Evolutionary conservation across 2,797 vertebrate genomes (phyloP), one percentile per base, ranked within the genome.

Genomic region (Typhlichthys eigenmanni): DNA sequence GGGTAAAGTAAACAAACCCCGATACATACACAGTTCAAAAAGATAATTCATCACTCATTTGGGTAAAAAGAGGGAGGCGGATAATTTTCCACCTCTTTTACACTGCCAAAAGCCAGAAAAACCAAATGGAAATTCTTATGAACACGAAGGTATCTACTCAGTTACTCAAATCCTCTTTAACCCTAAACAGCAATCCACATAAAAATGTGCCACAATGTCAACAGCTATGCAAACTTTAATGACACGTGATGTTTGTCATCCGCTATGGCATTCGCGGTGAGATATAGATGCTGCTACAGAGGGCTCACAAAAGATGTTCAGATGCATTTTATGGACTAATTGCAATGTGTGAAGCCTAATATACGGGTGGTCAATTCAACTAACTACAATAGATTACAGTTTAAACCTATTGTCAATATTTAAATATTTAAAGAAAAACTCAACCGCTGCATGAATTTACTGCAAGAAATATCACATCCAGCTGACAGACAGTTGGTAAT

Each of bases 1-100:
- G 66, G 54, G 62, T 79, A 85, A 88, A 82, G 79, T 76, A 81
- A 88, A 86, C 81, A 84, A 73, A 66, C 56, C 38, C 43, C 1
- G 8, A 74, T 66, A 85, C 72, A 69, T 17, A 69, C 67, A 69
- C 67, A 29, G 24, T 29, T 29, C 24, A 24, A 1, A 48, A 12
- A 69, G 68, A 73, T 52, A 24, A 85, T 87, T 71, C 62, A 85
- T 86, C 76, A 77, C 57, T 16, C 60, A 68, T 68, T 78, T 47
- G 56, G 46, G 32, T 56, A 75, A 13, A 19, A 68, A 38, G 49
- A 7, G 5, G 34, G 34, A 38, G 8, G 5, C 8, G 4, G 24
- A 29, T 71, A 69, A 58, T 62, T 66, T 55, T 49, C 60, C 50
- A 74, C 74, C 14, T n/a, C 11, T 8, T 69, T 66, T 55, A 13